Base-by-base conservation (phyloP, 2,113 vertebrate species). In the Oreochromis niloticus region DNA sequence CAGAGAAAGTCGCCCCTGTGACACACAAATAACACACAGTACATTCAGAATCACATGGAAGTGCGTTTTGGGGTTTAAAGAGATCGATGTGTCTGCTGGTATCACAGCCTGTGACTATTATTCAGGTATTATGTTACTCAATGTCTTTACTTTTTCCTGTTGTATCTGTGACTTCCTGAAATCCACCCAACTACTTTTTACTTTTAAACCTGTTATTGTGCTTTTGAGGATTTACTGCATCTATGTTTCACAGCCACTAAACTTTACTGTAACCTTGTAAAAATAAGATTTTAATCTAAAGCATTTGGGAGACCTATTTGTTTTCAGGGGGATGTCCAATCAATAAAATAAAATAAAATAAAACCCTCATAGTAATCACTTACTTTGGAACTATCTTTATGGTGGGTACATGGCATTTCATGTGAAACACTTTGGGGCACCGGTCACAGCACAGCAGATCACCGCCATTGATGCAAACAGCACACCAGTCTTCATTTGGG, bases 401-500 rank as follows among this genome's bases (percentile, higher is more conserved):
- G 0, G 97, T 98, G 9, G 99, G 99, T 75, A 99, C 98, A 10
- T 99, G 99, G 88, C 99, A 99, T 90, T 98, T 98, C 91, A 99
- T 98, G 95, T 99, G 99, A 94, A 99, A 99, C 89, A 99, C 99
- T 95, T 99, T 99, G 10, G 99, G 99, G 93, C 99, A 99, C 93
- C 97, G 98, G 91, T 99, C 98, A 87, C 99, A 99, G 93, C 99
- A 99, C 12, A 99, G 93, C 6, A 99, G 97, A 86, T 99, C 97
- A 13, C 99, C 99, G 66, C 98, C 99, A 0, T 99, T 99, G 91
- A 98, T 98, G 95, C 99, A 99, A 73, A 99, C 99, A 1, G 98
- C 99, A 81, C 99, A 99, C 99, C 98, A 99, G 95, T 99, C 99
- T 93, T 99, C 99, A 71, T 99, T 99, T 3, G 99, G 99, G 85